These are phyloP conservation scores for Nasonovia ribisnigri DNA, from an alignment of 2,888 invertebrate genomes.

Conservation along the genomic window DNA sequence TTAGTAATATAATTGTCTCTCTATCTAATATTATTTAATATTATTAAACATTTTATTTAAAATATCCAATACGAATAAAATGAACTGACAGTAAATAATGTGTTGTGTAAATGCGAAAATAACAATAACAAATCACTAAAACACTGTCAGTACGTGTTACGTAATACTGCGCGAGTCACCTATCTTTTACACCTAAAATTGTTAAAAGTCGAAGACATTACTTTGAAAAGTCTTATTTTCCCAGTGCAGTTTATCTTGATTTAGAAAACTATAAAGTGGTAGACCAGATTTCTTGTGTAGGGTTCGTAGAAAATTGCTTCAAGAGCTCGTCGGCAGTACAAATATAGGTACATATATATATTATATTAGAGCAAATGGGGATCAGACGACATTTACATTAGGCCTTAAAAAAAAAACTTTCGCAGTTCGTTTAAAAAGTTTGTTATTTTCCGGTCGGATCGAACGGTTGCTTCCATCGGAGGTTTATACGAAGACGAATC, in stretches of 20 bases:
- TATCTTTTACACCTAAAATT: conserved; percentile 1
- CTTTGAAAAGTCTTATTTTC: conserved; percentile 37
- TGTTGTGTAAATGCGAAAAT: background rate
- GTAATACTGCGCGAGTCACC: background rate
- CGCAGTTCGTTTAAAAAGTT: conserved; percentile 45
- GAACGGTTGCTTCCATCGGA: background rate
- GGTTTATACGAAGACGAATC: conserved; percentile 52
- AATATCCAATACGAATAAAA: too few relatives aligned
- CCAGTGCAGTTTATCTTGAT: conserved; percentile 44
- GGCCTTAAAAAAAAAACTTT: conserved; percentile 53
- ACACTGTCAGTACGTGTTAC: background rate
- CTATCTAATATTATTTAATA: background rate
- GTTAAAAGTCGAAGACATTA: conserved; percentile 44
- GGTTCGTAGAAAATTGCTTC: conserved; percentile 31
- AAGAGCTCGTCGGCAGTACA: background rate
- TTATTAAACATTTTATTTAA: background rate
- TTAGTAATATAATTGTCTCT: background rate
- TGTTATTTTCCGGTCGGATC: conserved; percentile 41
- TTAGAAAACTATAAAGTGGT: conserved; percentile 61
- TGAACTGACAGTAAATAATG: background rate
- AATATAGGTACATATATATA: conserved; percentile 12
- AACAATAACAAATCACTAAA: conserved; percentile 32
- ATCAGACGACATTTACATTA: conserved; percentile 50
- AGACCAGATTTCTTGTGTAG: conserved; percentile 34
- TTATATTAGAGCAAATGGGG: conserved; percentile 56